A percentile compares a stretch with the other conserved stretches of the same genome.
These are phyloP conservation scores for Craniophora ligustri DNA, from an alignment of 2,888 invertebrate species.

Conservation along the genomic window DNA sequence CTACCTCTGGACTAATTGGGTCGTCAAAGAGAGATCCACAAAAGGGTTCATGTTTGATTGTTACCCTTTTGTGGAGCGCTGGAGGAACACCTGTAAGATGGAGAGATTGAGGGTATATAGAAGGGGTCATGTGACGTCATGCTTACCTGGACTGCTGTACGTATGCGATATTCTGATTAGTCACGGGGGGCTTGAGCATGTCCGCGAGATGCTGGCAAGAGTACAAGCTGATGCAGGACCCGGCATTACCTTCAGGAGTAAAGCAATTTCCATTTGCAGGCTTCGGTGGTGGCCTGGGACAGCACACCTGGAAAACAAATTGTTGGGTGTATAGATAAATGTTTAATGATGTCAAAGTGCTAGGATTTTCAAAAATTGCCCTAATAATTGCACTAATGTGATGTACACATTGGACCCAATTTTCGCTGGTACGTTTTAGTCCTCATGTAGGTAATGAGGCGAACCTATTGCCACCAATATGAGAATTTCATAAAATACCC, in stretches of 20 bases:
- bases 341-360: neutral
- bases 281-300: constrained; percentile 10
- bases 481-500: too few relatives aligned
- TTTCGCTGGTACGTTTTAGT: too few relatives aligned
- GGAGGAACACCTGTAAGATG: too few relatives aligned
- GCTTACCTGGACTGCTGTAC: constrained; percentile 67
- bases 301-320: constrained; percentile 49
- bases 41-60: too few relatives aligned
- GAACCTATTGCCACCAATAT: too few relatives aligned
- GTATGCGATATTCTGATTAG: constrained; percentile 52
- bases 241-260: constrained; percentile 65
- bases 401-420: too few relatives aligned
- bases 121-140: neutral
- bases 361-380: neutral
- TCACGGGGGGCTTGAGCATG: constrained; percentile 57
- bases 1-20: too few relatives aligned
- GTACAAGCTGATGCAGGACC: constrained; percentile 64
- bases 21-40: too few relatives aligned
- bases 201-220: constrained; percentile 60
- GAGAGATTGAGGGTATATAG: neutral
- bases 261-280: constrained; percentile 45
- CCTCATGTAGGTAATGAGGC: too few relatives aligned
- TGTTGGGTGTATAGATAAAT: too few relatives aligned
- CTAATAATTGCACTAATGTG: too few relatives aligned
- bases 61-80: too few relatives aligned